Evolutionary conservation across 2,797 vertebrate genomes (phyloP), one percentile per base, ranked within the genome.

Genomic region (Diceros bicornis): DNA sequence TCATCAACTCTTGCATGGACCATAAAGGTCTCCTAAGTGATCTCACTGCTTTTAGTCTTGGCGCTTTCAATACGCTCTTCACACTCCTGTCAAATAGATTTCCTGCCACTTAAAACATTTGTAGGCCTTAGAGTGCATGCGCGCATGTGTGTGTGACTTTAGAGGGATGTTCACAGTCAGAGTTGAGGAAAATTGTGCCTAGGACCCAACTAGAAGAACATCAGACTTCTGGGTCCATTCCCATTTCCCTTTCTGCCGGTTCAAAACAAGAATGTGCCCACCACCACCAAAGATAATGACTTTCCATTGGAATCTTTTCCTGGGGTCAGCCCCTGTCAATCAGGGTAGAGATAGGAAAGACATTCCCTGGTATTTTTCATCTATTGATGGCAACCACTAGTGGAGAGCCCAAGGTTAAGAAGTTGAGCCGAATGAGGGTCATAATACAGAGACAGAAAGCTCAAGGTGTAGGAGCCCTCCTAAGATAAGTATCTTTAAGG

Each of bases 101-200:
- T 81, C 8, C 44, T 84, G 5, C 20, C 79, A 52, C 52, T 92
- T 78, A 90, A 94, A 92, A 62, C 44, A 41, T 90, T 71, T 78
- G 59, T 62, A 79, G 27, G 7, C 44, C 11, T 91, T 27, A 21
- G 47, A 41, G 57, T 44, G 55, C 44, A 23, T 57, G 10, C 34
- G 21, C 23, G n/a, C 27, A 64, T 12, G 52, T 23, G 74, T 86
- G 81, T 47, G 69, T 41, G 9, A 8, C 10, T 78, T 29, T 84
- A 74, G 47, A 74, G 14, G 25, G 3, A 29, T 59, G 11, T 90
- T 18, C 12, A 50, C 37, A 72, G 64, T 86, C 84, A 89, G 74
- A 89, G 79, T 3, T 77, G 16, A 13, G n/a, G 37, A 4, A 64
- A 86, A 91, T 62, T 88, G 44, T 47, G 71, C 83, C 72, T 93